Percentiles rank a stretch among this genome's conserved stretches.
These are phyloP conservation scores for Rhopalosiphum nymphaeae DNA, from an alignment of 2,888 invertebrate genomes.

Conservation along the genomic window DNA sequence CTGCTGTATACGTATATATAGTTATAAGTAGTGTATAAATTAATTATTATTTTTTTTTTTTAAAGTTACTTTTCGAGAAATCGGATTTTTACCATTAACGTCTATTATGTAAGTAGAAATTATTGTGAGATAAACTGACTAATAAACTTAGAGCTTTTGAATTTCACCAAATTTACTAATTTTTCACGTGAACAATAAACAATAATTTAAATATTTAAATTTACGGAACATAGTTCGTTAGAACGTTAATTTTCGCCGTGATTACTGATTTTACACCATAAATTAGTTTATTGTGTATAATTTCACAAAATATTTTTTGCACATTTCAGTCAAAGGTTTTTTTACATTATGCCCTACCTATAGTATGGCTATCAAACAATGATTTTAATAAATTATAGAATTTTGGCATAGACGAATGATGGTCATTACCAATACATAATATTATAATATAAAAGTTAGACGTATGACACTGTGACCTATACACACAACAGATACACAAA, in stretches of 20 bases:
- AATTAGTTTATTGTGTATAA: not conserved
- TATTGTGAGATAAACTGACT: not conserved
- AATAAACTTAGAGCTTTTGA: not conserved
- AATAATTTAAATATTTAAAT: not conserved
- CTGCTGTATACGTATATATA: too few relatives aligned
- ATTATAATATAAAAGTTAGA: not conserved
- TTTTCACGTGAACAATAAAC: not conserved
- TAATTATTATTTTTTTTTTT: not conserved
- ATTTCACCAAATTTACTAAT: not conserved
- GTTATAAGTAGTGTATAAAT: too few relatives aligned
- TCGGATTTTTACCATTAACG: not conserved
- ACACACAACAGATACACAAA: not conserved
- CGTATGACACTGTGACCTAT: not conserved
- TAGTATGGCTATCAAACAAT: not conserved
- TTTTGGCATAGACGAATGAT: not conserved
- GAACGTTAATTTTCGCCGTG: not conserved
- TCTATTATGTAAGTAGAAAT: not conserved
- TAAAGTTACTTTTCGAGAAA: not conserved
- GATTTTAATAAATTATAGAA: not conserved
- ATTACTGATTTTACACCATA: not conserved
- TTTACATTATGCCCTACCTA: not conserved
- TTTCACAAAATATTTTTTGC: not conserved
- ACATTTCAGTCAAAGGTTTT: not conserved
- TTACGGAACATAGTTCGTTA: not conserved
- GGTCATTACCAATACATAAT: not conserved